These are phyloP conservation scores for Valencia hispanica DNA, from an alignment of 2,797 vertebrate genomes.

Conservation along the genomic window DNA sequence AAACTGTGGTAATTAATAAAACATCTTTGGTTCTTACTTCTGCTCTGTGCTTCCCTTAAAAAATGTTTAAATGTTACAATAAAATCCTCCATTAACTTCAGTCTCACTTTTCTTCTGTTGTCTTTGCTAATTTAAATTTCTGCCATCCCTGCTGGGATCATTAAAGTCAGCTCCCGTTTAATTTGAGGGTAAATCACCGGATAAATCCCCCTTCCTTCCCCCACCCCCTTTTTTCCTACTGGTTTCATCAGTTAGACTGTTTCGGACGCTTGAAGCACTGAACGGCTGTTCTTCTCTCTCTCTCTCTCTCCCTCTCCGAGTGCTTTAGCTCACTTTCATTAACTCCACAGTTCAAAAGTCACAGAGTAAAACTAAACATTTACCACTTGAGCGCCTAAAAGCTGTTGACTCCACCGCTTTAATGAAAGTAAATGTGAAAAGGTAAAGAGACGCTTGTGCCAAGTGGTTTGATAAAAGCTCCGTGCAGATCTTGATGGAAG, in stretches of 20 bases:
- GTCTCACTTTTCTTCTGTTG: slow-evolving; percentile 29
- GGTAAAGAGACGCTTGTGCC: slow-evolving; percentile 53
- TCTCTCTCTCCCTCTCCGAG: slow-evolving; percentile 29
- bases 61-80: slow-evolving; percentile 19
- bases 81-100: slow-evolving; percentile 18
- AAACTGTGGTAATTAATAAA: neutral
- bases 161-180: slow-evolving; percentile 36
- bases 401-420: slow-evolving; percentile 56
- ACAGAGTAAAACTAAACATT: slow-evolving; percentile 20
- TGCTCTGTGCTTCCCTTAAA: neutral
- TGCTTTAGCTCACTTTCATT: slow-evolving; percentile 50
- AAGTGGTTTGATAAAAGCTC: slow-evolving; percentile 42
- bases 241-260: slow-evolving; percentile 32
- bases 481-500: neutral
- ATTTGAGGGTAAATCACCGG: slow-evolving; percentile 40
- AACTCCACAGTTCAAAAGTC: slow-evolving; percentile 33
- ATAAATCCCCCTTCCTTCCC: slow-evolving; percentile 22
- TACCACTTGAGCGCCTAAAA: slow-evolving; percentile 49
- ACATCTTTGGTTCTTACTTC: neutral
- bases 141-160: slow-evolving; percentile 36
- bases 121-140: slow-evolving; percentile 26
- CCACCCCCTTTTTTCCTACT: slow-evolving; percentile 35
- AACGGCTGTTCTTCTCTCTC: slow-evolving; percentile 14
- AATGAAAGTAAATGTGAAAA: slow-evolving; percentile 43
- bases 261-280: slow-evolving; percentile 40